Percentiles rank a stretch among this genome's conserved stretches.
Conservation (phyloP, 2,888 invertebrate genomes). For the Argyresthia albistria region DNA sequence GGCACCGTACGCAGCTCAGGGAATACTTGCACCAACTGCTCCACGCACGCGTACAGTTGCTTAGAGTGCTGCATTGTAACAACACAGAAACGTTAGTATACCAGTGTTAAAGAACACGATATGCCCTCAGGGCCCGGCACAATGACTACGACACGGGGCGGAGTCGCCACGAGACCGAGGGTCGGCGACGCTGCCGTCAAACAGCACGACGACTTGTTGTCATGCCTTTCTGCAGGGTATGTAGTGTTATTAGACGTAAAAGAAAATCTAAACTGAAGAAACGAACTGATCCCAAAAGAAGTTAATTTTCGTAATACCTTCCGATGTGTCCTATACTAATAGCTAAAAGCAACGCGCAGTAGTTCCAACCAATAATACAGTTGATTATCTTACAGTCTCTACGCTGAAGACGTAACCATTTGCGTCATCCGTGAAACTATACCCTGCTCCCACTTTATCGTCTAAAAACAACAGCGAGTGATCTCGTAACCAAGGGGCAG, state of each 20-base stretch:
- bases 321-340: too few species aligned
- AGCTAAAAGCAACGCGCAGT: background rate
- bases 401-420: slow-evolving; percentile 70
- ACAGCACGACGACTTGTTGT: too few species aligned
- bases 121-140: too few species aligned
- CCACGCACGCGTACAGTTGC: slow-evolving; percentile 54
- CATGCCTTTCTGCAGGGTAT: too few species aligned
- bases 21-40: slow-evolving; percentile 55
- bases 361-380: background rate
- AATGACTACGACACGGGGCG: too few species aligned
- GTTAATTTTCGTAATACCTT: background rate
- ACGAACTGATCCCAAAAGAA: background rate
- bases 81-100: too few species aligned
- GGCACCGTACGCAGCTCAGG: slow-evolving; percentile 45
- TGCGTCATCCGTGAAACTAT: slow-evolving; percentile 71
- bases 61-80: slow-evolving; percentile 21
- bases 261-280: background rate
- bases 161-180: too few species aligned
- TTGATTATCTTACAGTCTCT: slow-evolving; percentile 48
- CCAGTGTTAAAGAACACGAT: too few species aligned
- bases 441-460: slow-evolving; percentile 76
- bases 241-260: background rate
- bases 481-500: slow-evolving; percentile 66
- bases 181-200: too few species aligned
- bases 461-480: slow-evolving; percentile 76